Conservation (phyloP, 2,888 invertebrate species). For the Mycalesis mineus region DNA sequence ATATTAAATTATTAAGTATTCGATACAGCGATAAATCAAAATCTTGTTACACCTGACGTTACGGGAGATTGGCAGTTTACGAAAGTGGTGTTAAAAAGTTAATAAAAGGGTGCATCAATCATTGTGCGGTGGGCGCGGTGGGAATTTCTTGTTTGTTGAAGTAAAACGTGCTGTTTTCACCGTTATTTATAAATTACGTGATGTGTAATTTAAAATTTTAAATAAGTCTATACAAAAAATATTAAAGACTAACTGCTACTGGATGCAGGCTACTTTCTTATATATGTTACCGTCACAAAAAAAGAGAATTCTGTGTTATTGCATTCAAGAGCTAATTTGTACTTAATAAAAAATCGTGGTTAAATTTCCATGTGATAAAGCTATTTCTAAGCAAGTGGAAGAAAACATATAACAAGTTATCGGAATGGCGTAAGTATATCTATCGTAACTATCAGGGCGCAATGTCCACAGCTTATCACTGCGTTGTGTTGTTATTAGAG, state of each 20-base stretch:
- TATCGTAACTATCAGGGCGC: not conserved
- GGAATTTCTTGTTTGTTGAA: not conserved
- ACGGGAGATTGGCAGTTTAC: not conserved
- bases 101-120: constrained; percentile 3
- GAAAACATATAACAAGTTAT: not conserved
- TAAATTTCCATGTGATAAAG: too few species aligned
- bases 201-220: too few species aligned
- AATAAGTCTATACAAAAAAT: too few species aligned
- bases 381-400: not conserved
- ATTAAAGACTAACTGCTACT: too few species aligned
- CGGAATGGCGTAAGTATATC: not conserved
- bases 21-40: not conserved
- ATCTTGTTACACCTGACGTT: not conserved
- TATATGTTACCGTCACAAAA: too few species aligned
- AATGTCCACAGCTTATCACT: not conserved
- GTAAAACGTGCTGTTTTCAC: not conserved
- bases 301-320: too few species aligned
- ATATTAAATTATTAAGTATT: not conserved
- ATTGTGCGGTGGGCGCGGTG: not conserved
- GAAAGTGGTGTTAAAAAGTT: not conserved
- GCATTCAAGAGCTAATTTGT: too few species aligned
- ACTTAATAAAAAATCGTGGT: too few species aligned
- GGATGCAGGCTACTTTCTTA: too few species aligned
- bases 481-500: not conserved
- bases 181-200: too few species aligned